Conservation (phyloP, 92 coral and sea anemone species). For the Heliopora coerulea region DNA sequence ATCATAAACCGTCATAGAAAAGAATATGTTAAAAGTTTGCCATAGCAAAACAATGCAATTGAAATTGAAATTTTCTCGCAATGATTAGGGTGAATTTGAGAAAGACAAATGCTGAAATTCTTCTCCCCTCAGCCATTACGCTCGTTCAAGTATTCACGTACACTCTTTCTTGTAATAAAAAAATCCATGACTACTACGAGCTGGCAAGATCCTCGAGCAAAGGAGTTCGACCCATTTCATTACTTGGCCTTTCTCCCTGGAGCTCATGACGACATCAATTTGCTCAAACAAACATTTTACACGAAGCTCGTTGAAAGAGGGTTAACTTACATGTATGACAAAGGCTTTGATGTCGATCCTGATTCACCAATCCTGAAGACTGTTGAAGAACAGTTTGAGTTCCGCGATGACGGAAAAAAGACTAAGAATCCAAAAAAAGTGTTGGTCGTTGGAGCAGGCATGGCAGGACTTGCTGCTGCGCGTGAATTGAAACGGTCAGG, state of each 20-base stretch:
- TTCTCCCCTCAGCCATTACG: too few species aligned
- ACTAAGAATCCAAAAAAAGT: conserved; percentile 22
- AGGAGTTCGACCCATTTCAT: conserved; percentile 6
- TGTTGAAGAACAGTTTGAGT: background rate
- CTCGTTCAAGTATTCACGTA: too few species aligned
- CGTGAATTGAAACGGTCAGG: conserved; percentile 27
- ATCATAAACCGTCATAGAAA: too few species aligned
- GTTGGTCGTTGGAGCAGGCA: conserved; percentile 33
- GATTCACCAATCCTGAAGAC: conserved; percentile 21
- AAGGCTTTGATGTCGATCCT: conserved; percentile 15
- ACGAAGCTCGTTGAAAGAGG: background rate
- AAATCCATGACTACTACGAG: too few species aligned
- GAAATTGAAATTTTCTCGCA: too few species aligned
- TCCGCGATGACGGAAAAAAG: background rate
- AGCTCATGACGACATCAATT: background rate
- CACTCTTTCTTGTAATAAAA: too few species aligned
- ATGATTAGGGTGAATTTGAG: too few species aligned
- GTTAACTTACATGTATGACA: conserved; percentile 1
- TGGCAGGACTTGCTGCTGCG: conserved; percentile 33
- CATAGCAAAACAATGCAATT: too few species aligned
- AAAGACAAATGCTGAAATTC: too few species aligned
- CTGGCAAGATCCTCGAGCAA: too few species aligned
- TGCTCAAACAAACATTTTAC: conserved; percentile 23
- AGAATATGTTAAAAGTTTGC: too few species aligned
- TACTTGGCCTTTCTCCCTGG: conserved; percentile 29